Conservation (phyloP, 2,113 vertebrate genomes). For the Tonatia bakeri region DNA sequence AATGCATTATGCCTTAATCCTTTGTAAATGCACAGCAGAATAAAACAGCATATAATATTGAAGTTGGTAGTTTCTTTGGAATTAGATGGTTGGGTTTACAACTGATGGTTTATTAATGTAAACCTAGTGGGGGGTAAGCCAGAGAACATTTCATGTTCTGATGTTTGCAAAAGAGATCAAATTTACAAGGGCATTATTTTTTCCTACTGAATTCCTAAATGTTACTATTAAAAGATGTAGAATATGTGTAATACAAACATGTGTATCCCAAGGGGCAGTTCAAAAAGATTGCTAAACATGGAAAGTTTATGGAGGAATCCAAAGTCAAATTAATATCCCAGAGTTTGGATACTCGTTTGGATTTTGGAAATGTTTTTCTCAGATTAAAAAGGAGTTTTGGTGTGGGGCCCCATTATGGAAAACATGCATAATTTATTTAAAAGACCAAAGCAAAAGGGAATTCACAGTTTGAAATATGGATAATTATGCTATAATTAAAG, state of each 20-base stretch:
- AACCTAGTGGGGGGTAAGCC: constrained; percentile 64
- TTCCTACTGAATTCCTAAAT: constrained; percentile 71
- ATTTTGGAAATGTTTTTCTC: constrained; percentile 74
- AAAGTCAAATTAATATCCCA: constrained; percentile 76
- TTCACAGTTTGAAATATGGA: constrained; percentile 72
- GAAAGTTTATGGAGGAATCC: constrained; percentile 75
- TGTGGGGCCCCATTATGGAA: constrained; percentile 68
- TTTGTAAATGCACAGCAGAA: constrained; percentile 63
- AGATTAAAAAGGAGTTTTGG: constrained; percentile 71
- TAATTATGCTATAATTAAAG: constrained; percentile 73
- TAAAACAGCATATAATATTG: constrained; percentile 51
- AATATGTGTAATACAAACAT: constrained; percentile 75
- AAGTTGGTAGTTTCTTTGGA: constrained; percentile 51
- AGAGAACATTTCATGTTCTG: constrained; percentile 65
- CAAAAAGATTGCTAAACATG: constrained; percentile 75
- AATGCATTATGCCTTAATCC: constrained; percentile 58
- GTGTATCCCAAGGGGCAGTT: constrained; percentile 72
- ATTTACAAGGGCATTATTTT: constrained; percentile 69
- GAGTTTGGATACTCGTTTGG: constrained; percentile 68
- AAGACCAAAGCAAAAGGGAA: constrained; percentile 71
- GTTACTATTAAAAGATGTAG: constrained; percentile 76
- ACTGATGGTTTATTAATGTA: constrained; percentile 71
- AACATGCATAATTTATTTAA: constrained; percentile 74
- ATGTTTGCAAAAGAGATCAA: constrained; percentile 69
- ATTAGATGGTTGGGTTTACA: constrained; percentile 44